Base-by-base conservation (phyloP, 2,888 invertebrate species). In the Seladonia tumulorum region DNA sequence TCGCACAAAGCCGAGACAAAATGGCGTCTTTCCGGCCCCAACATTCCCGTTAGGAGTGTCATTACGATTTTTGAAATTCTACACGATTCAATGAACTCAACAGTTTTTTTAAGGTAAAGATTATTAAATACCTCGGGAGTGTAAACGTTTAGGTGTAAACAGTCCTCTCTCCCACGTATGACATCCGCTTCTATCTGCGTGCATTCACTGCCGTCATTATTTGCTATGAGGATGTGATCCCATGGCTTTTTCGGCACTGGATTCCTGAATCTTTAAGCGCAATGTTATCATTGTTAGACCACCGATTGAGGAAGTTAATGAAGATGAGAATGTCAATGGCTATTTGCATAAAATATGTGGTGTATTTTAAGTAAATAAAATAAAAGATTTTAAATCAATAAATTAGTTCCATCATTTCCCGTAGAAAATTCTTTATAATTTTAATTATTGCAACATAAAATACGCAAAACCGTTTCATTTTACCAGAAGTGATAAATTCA, bases 131-230 rank as follows among this genome's bases (percentile, higher is more conserved):
- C 57, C 14, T 89, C 88, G 14, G 71, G 47, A 71, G 72, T 79
- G 35, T 87, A 91, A 25, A 93, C 85, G 70, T 93, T 90, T 7
- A 93, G 79, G 70, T 89, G 93, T 5, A 93, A 87, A 71, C 93
- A 93, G 73, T 93, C 92, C 39, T 93, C 93, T 18, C 76, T 75
- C 0, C 92, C 92, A 8, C 1, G 18, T 12, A 79, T 12, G 1
- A 86, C 22, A 42, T 73, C 76, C 7, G 3, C 10, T 0, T 22
- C 0, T 2, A 29, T 25, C 81, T 92, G 92, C 2, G 87, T 80
- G 82, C 92, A 92, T 22, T 74, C 47, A 22, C 81, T 78, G 22
- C 76, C 80, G 42, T 88, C 85, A 10, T 45, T 74, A n/a, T 85
- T 60, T 8, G 91, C 90, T 29, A 53, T 8, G 5, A 90, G 78